phyloP scores from a whole-genome alignment of 2,113 vertebrate species.

The Indri indri region DNA sequence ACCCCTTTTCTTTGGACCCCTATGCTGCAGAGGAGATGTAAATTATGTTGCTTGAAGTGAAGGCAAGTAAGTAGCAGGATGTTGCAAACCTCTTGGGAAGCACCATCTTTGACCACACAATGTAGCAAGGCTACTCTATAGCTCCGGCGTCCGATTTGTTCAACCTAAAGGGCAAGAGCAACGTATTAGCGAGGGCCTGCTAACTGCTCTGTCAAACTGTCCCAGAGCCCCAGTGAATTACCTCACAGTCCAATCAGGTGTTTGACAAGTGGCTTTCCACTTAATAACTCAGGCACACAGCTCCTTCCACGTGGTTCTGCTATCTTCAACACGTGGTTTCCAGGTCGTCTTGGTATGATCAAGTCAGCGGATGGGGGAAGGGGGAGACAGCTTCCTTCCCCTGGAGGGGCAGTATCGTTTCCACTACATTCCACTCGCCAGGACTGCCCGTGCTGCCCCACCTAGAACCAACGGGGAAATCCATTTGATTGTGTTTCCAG shows the following conservation, averaged over 20 bases:
- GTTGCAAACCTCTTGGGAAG: not conserved
- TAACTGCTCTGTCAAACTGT: not conserved
- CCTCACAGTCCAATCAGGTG: no score
- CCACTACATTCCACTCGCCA: not conserved
- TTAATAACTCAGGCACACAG: not conserved
- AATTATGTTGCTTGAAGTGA: not conserved
- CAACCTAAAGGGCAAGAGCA: not conserved
- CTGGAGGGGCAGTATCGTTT: not conserved
- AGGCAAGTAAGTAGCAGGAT: not conserved
- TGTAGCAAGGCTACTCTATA: not conserved
- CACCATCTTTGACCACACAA: not conserved
- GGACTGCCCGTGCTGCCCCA: not conserved
- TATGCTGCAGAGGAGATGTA: not conserved
- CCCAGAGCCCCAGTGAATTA: not conserved
- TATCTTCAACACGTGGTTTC: not conserved
- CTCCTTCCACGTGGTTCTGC: not conserved
- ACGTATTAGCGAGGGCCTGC: no score
- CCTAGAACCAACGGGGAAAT: not conserved
- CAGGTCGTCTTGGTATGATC: not conserved
- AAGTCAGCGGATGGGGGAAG: not conserved
- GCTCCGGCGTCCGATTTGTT: not conserved
- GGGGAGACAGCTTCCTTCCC: not conserved
- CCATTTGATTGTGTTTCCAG: not conserved
- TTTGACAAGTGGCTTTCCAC: not conserved
- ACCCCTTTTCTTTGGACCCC: not conserved